phyloP scores from a whole-genome alignment of 2,113 vertebrate genomes.

The Cairina moschata region DNA sequence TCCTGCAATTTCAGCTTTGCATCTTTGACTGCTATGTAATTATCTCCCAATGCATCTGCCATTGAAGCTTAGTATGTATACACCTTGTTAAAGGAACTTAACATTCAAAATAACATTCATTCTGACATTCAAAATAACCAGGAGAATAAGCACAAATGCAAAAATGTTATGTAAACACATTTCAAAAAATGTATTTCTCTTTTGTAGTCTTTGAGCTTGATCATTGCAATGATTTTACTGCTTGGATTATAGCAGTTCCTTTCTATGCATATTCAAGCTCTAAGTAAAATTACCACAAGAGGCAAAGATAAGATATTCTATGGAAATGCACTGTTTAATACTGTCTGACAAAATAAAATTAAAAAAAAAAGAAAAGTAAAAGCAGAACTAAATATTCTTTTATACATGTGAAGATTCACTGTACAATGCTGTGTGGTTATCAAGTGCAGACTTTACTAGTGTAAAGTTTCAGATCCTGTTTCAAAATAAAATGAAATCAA shows the following conservation, averaged over 20 bases:
- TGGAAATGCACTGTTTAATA: not conserved
- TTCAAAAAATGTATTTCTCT: not conserved
- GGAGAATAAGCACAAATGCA: not conserved
- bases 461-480: not conserved
- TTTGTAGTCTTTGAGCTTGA: not conserved
- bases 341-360: not conserved
- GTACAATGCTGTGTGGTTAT: not conserved
- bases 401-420: not conserved
- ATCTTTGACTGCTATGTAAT: not conserved
- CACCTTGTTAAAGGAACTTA: not conserved
- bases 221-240: not conserved
- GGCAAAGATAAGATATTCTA: not conserved
- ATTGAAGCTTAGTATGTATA: not conserved
- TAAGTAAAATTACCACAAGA: conserved; percentile 49
- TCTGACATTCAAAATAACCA: not conserved
- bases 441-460: not conserved
- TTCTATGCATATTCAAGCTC: conserved; percentile 9
- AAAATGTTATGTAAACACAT: not conserved
- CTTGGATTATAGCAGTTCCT: not conserved
- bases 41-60: not conserved
- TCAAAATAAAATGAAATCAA: not conserved
- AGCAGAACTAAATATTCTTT: not conserved
- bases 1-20: conserved; percentile 12
- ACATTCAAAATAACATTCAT: not conserved
- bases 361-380: not conserved